Evolutionary conservation across 2,888 invertebrate genomes (phyloP).

Genomic region (Barypeithes pellucidus): DNA sequence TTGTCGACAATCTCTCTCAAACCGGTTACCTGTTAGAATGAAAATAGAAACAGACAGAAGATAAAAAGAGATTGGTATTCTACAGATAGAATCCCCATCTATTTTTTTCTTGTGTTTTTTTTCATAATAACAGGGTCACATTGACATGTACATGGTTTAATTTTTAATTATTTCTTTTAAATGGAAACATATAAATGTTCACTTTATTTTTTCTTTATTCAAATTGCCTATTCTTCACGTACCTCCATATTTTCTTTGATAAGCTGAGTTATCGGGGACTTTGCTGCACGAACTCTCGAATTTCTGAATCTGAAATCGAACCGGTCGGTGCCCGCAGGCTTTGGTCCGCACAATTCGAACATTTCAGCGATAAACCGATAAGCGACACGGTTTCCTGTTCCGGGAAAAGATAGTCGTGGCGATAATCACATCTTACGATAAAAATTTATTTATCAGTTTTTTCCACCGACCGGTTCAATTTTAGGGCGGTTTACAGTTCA

Average conservation of each 20-base stretch:
- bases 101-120: too few species aligned
- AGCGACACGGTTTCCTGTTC: constrained; percentile 9
- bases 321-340: not conserved
- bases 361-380: constrained; percentile 30
- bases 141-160: too few species aligned
- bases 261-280: not conserved
- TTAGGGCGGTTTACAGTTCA: not conserved
- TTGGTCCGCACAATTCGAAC: not conserved
- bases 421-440: constrained; percentile 3
- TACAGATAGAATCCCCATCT: too few species aligned
- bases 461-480: not conserved
- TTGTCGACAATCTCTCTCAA: too few species aligned
- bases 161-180: too few species aligned
- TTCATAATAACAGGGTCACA: too few species aligned
- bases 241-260: not conserved
- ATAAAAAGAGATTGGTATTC: too few species aligned
- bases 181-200: too few species aligned
- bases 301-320: constrained; percentile 14
- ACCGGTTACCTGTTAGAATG: too few species aligned
- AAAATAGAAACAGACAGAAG: too few species aligned
- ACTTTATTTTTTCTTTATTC: not conserved
- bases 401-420: not conserved
- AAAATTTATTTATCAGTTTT: constrained; percentile 22
- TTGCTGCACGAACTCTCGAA: not conserved
- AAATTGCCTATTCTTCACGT: not conserved